Conservation (phyloP, 2,797 vertebrate genomes). For the Hydrocynus forskahlii region DNA sequence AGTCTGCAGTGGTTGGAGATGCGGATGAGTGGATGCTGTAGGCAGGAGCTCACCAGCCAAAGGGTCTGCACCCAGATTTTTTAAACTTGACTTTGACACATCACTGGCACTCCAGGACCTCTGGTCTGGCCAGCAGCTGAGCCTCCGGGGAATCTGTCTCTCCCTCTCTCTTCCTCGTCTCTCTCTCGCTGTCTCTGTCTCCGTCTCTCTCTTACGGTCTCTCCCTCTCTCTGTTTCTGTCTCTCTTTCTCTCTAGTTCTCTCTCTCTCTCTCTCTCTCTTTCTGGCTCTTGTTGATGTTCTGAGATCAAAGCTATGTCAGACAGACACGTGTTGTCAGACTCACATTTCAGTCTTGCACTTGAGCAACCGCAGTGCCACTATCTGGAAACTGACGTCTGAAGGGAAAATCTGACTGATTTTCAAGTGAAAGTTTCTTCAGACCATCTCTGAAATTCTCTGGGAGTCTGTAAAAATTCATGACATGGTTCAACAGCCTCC, state of each 20-base stretch:
- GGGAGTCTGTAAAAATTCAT: background rate
- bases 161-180: constrained; percentile 3
- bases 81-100: background rate
- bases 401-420: background rate
- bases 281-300: constrained; percentile 11
- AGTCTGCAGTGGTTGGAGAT: background rate
- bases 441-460: background rate
- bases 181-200: background rate
- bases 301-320: constrained; percentile 7
- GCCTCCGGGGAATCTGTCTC: constrained; percentile 58
- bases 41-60: background rate
- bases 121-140: constrained; percentile 10
- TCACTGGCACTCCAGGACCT: background rate
- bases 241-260: background rate
- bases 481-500: background rate
- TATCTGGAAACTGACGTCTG: background rate
- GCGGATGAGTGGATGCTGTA: background rate
- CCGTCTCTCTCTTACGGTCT: constrained; percentile 9
- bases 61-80: background rate
- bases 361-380: background rate
- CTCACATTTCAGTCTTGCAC: constrained; percentile 4
- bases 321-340: background rate
- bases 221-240: background rate
- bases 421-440: background rate
- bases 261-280: background rate